These are phyloP conservation scores for Sardina pilchardus DNA, from an alignment of 2,113 vertebrate species.

Conservation along the genomic window DNA sequence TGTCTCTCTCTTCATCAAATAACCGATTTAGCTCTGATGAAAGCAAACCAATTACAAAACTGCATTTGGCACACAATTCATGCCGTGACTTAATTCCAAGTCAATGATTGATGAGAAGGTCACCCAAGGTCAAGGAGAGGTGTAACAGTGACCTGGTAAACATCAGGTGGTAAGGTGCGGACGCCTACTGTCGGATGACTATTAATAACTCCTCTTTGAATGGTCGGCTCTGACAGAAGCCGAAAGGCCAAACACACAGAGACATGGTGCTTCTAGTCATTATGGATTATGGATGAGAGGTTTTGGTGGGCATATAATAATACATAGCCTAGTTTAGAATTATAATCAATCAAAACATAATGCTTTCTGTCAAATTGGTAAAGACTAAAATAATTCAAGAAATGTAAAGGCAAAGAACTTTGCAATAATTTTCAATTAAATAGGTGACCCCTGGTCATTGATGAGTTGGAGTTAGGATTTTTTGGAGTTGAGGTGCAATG, in stretches of 20 bases:
- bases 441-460: too few species aligned
- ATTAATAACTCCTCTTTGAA: neutral
- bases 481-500: too few species aligned
- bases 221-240: neutral
- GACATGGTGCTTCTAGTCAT: neutral
- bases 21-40: neutral
- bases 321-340: too few species aligned
- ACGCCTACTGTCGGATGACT: conserved; percentile 19
- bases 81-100: conserved; percentile 27
- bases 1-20: neutral
- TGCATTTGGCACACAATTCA: neutral
- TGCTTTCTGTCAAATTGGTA: too few species aligned
- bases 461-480: too few species aligned
- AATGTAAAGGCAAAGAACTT: too few species aligned
- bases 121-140: conserved; percentile 33
- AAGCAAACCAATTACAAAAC: neutral
- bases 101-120: conserved; percentile 31
- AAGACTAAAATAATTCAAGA: too few species aligned
- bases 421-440: too few species aligned
- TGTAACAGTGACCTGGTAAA: conserved; percentile 26
- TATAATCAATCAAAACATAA: too few species aligned
- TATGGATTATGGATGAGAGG: too few species aligned
- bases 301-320: neutral
- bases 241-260: neutral
- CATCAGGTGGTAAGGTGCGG: conserved; percentile 13